A percentile compares a stretch with the other conserved stretches of the same genome.
Conservation (phyloP, 2,113 vertebrate species). For the Rhegmatorhina hoffmannsi region DNA sequence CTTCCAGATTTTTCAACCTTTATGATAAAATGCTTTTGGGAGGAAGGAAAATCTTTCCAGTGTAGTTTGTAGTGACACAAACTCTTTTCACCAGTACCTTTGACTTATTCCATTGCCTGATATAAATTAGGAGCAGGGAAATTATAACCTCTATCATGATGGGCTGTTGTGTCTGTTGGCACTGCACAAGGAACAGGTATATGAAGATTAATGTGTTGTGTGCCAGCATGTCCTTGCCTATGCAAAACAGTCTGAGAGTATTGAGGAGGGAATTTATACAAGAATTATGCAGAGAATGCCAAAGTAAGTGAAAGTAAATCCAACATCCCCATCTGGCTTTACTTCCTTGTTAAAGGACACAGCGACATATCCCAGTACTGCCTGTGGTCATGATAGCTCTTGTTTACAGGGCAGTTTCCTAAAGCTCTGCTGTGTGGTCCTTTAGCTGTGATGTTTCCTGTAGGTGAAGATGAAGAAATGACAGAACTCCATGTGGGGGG, state of each 20-base stretch:
- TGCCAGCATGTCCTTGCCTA: not conserved
- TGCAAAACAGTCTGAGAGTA: not conserved
- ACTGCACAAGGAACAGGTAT: not conserved
- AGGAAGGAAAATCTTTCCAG: not conserved
- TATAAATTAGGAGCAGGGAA: not conserved
- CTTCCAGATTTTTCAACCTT: not conserved
- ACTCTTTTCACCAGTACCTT: not conserved
- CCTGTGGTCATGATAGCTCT: not conserved
- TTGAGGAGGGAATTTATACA: not conserved
- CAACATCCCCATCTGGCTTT: slow-evolving; percentile 28
- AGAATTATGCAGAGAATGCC: not conserved
- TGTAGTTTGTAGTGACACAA: not conserved
- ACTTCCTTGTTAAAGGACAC: not conserved
- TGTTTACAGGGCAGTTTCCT: not conserved
- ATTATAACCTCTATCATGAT: not conserved
- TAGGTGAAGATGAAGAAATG: not conserved
- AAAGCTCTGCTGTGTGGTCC: not conserved
- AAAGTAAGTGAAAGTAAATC: not conserved
- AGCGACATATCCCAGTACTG: not conserved
- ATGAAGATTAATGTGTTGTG: slow-evolving; percentile 9
- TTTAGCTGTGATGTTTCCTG: not conserved
- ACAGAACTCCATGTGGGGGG: not conserved
- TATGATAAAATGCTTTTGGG: not conserved
- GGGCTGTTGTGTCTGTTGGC: not conserved
- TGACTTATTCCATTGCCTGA: not conserved